These are phyloP conservation scores for Aspidapion aeneum DNA, from an alignment of 2,888 invertebrate genomes.

Conservation along the genomic window DNA sequence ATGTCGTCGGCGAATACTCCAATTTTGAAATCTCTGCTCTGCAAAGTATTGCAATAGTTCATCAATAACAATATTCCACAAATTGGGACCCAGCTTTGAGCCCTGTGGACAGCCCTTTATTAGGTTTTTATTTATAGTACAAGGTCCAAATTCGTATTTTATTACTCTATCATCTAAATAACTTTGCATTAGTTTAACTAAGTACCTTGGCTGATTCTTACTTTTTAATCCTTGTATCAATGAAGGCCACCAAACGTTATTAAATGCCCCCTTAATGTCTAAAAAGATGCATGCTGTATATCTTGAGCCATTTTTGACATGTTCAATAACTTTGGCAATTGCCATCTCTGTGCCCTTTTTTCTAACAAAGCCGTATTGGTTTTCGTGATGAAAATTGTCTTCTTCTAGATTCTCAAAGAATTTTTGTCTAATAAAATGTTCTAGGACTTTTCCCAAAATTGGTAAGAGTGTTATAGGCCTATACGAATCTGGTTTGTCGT, in stretches of 20 bases:
- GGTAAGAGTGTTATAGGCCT: not conserved
- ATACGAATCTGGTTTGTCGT: not conserved
- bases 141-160: not conserved
- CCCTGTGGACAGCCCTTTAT: conserved; percentile 4
- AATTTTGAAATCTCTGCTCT: not conserved
- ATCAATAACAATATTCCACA: not conserved
- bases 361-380: not conserved
- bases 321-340: not conserved
- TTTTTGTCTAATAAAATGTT: not conserved
- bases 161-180: conserved; percentile 6
- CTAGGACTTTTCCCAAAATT: not conserved
- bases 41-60: not conserved
- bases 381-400: not conserved
- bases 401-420: not conserved
- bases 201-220: not conserved
- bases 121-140: not conserved
- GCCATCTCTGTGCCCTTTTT: not conserved
- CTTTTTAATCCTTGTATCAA: not conserved
- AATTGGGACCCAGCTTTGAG: not conserved
- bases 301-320: not conserved
- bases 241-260: conserved; percentile 16
- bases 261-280: conserved; percentile 14
- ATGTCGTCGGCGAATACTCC: conserved; percentile 3
- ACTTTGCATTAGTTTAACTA: conserved; percentile 4
- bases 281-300: conserved; percentile 7